Evolutionary conservation across 2,797 vertebrate genomes (phyloP), one percentile per base, ranked within the genome.

Genomic region (Propithecus perrieri): DNA sequence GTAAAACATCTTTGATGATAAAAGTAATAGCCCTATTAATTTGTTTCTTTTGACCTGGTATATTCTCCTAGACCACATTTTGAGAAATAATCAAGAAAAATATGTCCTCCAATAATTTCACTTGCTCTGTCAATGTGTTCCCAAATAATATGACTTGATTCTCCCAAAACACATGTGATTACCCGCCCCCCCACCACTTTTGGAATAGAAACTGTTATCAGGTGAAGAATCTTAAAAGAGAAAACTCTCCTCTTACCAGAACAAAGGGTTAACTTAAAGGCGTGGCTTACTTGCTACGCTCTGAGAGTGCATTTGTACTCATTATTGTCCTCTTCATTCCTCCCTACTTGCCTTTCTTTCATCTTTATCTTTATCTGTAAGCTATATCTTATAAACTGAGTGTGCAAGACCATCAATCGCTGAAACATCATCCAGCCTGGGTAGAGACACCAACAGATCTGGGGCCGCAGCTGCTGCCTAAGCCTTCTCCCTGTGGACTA

Each of bases 1-100:
- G 17, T 92, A 81, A 96, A 84, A 93, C 38, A 89, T 87, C 76
- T 92, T 91, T 80, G 67, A 84, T 93, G 84, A 93, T 96, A 55
- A 95, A n/a, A 80, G 79, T 84, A 76, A 41, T 41, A 53, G 59
- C 33, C 26, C 14, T 76, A 10, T 67, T 94, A 41, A 84, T 72
- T 78, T 92, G 18, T 91, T 79, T 91, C 12, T 88, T 88, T 92
- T 85, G 75, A 95, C 38, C 50, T 81, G 38, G 20, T 26, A 0
- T 63, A 76, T 69, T 92, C 48, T 92, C n/a, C 22, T 61, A 53
- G 81, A 75, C 13, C 38, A 67, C 35, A 85, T 86, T 96, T 91
- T 48, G 86, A 95, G 80, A 95, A 93, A 72, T 26, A 63, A 67
- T 65, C 43, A 89, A 65, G 26, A 57, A 90, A 91, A 87, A 57